A percentile compares a stretch with the other conserved stretches of the same genome.
Conservation (phyloP, 2,797 vertebrate species). For the Mormyrus hasselquistii region DNA sequence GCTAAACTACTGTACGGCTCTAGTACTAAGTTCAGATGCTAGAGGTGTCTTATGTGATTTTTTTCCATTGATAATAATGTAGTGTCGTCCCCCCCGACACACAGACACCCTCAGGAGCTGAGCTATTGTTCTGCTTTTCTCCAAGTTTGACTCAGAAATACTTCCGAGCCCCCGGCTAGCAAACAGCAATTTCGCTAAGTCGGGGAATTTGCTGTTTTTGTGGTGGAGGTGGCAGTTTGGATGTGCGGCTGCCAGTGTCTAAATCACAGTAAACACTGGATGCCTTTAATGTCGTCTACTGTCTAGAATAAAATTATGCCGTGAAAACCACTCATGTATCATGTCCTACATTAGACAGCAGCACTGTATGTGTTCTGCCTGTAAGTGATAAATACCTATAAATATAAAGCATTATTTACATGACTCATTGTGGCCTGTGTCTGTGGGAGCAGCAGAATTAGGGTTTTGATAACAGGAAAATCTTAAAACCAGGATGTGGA, state of each 20-base stretch:
- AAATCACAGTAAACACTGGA: background rate
- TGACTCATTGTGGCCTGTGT: background rate
- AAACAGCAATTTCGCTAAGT: constrained; percentile 1
- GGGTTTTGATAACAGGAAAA: background rate
- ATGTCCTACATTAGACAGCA: background rate
- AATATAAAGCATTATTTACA: background rate
- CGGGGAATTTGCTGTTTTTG: background rate
- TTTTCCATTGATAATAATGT: background rate
- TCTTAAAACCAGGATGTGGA: background rate
- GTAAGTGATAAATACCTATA: background rate
- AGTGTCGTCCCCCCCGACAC: background rate
- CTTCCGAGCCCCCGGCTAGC: background rate
- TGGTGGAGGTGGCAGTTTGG: background rate
- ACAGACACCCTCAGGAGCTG: background rate
- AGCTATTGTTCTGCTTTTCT: background rate
- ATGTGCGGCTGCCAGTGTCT: background rate
- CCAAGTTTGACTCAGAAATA: background rate
- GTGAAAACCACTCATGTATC: background rate
- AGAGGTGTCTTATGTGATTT: background rate
- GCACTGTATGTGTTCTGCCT: background rate
- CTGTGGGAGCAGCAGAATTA: background rate
- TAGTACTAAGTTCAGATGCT: background rate
- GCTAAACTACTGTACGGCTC: background rate
- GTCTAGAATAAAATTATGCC: background rate
- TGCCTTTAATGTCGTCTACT: background rate